Evolutionary conservation across 2,113 vertebrate species (phyloP), one percentile per base, ranked within the genome.

Genomic region (Misgurnus mizolepis): DNA sequence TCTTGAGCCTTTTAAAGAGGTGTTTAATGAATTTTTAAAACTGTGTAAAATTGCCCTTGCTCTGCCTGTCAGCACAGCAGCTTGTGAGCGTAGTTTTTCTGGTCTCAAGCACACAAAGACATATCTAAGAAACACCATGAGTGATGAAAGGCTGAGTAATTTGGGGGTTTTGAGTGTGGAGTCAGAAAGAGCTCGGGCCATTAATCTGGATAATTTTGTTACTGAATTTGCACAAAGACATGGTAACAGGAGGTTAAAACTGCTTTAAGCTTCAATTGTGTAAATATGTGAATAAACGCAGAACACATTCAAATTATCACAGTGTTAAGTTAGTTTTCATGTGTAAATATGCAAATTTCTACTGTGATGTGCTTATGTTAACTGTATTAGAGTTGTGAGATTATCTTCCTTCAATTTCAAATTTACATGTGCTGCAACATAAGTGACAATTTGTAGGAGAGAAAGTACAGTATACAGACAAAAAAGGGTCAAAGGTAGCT

Each of bases 141-240:
- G 39, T 80, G 58, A 72, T 40, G 67, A 58, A n/a, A 3, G 45
- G 22, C 53, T 80, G 70, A 80, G 49, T 41, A 80, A 80, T 65
- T 73, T 71, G 17, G 41, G 69, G 61, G 69, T 18, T 50, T 74
- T 65, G 53, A 80, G 27, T 62, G 34, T 80, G n/a, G 60, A 65
- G 45, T 73, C 69, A 49, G 43, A 58, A 71, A 80, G 67, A 39
- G 55, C 67, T 39, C 61, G 22, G 45, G 67, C 67, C 67, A 71
- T 70, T 43, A 71, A 50, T 62, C 55, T 72, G 70, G 55, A 80
- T 47, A 9, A 50, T 50, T 80, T 71, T 80, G 67, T 61, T 4
- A 40, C 47, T 80, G 39, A 62, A 56, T 80, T 80, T 80, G 53
- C 78, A 47, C 71, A 72, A 80, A 80, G n/a, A 22, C 78, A 80